Base-by-base conservation (phyloP, 2,797 vertebrate genomes). In the Tangara arthus region DNA sequence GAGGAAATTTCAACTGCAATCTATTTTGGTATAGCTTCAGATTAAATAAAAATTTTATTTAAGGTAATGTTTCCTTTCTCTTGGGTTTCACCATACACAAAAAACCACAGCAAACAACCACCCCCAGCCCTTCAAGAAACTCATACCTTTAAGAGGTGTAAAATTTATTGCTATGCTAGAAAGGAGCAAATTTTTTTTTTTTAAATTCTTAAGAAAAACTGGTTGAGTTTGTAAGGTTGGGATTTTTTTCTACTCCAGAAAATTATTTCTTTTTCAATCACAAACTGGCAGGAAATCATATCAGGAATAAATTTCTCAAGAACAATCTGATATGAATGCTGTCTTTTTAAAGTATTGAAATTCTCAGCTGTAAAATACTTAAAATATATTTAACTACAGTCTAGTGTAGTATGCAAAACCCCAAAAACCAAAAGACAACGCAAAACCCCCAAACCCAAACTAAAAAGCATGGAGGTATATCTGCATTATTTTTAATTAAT, bases 91-190 rank as follows among this genome's bases (percentile, higher is more conserved):
- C 56, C 5, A 26, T 32, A 44, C 15, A 59, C 12, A 53, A 66
- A 57, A 64, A 8, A 3, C 0, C 5, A 0, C 3, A 42, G 3
- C 2, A 61, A 82, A 9, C 4, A 57, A 37, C 11, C 0, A 1
- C 1, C 3, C 1, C 22, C 10, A 55, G 2, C 1, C 1, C 2
- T 20, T 26, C 12, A 63, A 50, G 17, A 8, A 5, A 6, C 10
- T 83, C n/a, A 65, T 15, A 28, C 1, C 1, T 77, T 50, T 57
- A 64, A 56, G 14, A 87, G 3, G 3, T 49, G 2, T 46, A 34
- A 1, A 21, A 44, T 81, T 87, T 19, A 44, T 35, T 65, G 46
- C 20, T 39, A 46, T 55, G 3, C 18, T 50, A 68, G 8, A 75
- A 63, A 60, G 1, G n/a, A 89, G 11, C 1, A 55, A 16, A 7